Conservation (phyloP, 2,797 vertebrate species). For the Brotogeris chrysoptera region DNA sequence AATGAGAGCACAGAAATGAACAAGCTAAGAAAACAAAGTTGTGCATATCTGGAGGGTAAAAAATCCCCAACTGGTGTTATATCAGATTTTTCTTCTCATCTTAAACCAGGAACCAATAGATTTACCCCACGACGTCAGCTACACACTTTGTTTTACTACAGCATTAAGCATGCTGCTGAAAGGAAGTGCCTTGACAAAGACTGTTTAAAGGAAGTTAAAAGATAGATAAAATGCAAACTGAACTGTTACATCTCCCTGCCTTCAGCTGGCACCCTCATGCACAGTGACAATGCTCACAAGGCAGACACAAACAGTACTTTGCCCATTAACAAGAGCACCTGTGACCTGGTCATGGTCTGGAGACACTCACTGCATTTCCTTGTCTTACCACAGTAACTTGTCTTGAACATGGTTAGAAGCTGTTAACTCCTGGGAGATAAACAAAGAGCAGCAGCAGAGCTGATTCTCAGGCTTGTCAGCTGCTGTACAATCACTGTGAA, state of each 20-base stretch:
- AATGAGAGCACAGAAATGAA: neutral
- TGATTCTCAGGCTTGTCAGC: neutral
- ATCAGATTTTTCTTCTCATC: neutral
- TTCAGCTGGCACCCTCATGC: neutral
- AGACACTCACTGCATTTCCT: neutral
- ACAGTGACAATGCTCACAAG: neutral
- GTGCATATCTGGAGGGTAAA: neutral
- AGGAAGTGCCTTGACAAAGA: neutral
- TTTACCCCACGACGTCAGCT: neutral
- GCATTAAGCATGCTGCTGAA: neutral
- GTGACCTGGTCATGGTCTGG: neutral
- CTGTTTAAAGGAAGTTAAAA: constrained; percentile 28
- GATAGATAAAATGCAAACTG: neutral
- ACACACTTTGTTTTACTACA: neutral
- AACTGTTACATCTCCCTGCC: neutral
- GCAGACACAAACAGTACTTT: neutral
- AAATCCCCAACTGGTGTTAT: neutral
- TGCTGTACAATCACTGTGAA: neutral
- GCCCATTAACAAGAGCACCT: neutral
- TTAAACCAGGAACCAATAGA: neutral
- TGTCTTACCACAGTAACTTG: neutral
- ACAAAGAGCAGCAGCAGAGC: neutral
- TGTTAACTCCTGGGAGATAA: neutral
- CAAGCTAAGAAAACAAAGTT: neutral
- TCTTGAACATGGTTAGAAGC: neutral